phyloP scores from a whole-genome alignment of 2,888 invertebrate genomes.

The Thysanoteuthis rhombus region DNA sequence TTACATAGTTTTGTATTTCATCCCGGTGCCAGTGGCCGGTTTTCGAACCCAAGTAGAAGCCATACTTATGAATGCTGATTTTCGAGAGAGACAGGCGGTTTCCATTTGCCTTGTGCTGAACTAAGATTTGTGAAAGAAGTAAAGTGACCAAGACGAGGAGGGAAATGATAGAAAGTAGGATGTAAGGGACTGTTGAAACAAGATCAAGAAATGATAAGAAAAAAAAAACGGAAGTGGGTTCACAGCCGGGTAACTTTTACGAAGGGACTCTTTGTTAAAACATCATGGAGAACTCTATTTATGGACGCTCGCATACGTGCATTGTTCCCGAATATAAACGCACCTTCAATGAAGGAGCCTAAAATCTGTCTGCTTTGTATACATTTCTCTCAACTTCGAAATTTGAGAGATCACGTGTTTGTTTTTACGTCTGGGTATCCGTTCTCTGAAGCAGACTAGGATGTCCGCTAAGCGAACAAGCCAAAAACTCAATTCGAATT shows the following conservation, averaged over 20 bases:
- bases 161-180: too few species aligned
- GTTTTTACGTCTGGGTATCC: background rate
- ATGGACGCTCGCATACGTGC: background rate
- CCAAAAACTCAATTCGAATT: background rate
- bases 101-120: too few species aligned
- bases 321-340: background rate
- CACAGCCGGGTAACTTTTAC: background rate
- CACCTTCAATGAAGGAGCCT: background rate
- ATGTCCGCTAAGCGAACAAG: background rate
- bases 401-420: background rate
- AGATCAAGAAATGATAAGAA: background rate
- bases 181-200: too few species aligned
- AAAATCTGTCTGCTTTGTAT: background rate
- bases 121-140: too few species aligned
- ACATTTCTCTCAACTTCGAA: background rate
- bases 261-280: background rate
- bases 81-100: too few species aligned
- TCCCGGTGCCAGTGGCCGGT: too few species aligned
- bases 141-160: too few species aligned
- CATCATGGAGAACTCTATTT: background rate
- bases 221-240: background rate
- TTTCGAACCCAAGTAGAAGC: too few species aligned
- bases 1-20: too few species aligned
- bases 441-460: background rate
- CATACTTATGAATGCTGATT: too few species aligned